Percentiles rank a stretch among this genome's conserved stretches.
Evolutionary conservation across 1,140 invertebrate species (phyloP).

Genomic region (Trachymyrmex cornetzi): DNA sequence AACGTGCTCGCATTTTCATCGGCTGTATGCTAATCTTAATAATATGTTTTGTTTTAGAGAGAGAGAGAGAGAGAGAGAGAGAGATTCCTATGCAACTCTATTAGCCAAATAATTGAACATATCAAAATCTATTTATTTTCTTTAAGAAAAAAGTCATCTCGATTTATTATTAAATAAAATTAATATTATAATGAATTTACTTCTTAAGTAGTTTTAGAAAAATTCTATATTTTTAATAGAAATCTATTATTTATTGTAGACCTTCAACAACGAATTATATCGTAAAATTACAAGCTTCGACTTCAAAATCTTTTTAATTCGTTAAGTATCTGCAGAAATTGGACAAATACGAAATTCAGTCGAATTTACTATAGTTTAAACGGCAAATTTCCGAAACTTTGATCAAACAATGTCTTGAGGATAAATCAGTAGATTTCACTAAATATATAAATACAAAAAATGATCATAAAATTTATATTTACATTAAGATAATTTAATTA

Average conservation of each 20-base stretch:
- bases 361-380: not conserved
- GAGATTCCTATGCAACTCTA: not conserved
- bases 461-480: not conserved
- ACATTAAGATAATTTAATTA: not conserved
- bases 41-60: not conserved
- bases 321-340: not conserved
- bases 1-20: slow-evolving; percentile 48
- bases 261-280: not conserved
- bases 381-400: not conserved
- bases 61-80: too few species aligned
- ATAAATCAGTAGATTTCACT: not conserved
- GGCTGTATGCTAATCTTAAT: slow-evolving; percentile 1
- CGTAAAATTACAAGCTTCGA: not conserved
- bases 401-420: not conserved
- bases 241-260: not conserved
- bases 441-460: not conserved
- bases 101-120: not conserved
- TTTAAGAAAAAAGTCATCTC: not conserved
- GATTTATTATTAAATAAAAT: not conserved
- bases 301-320: not conserved
- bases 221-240: not conserved
- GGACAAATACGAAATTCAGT: not conserved
- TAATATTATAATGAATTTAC: not conserved
- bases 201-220: not conserved
- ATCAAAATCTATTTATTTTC: not conserved